Base-by-base conservation (phyloP, 2,113 vertebrate species). In the Neopipo cinnamomea region DNA sequence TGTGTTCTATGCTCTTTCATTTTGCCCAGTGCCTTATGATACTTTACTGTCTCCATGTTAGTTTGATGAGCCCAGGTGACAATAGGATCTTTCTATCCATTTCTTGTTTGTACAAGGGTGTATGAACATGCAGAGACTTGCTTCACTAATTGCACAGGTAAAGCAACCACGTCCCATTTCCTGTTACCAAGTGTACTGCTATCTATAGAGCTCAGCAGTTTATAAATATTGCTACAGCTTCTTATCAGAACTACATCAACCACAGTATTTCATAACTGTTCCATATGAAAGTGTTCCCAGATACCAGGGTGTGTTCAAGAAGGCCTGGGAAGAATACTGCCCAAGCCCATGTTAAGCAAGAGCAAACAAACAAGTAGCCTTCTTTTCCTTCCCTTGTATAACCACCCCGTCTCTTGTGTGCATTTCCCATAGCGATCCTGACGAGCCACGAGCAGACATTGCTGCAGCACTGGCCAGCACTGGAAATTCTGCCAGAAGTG, bases 351-450 rank as follows among this genome's bases (percentile, higher is more conserved):
- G 35, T 91, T 61, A 91, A 79, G 71, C 56, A 79, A 88, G 4
- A 42, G 23, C 21, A 42, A 85, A 50, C 8, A 47, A 52, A 44
- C 7, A 2, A n/a, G 14, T 23, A 76, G n/a, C 24, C 47, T 53
- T 81, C 35, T 79, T 30, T 67, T 65, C 52, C 44, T 66, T 56
- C 42, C 1, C 31, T 35, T 33, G 27, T 63, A 6, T 23, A 71
- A 61, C 46, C 66, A 4, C 8, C 17, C 14, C 19, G 0, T 0
- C 42, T 49, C 24, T 30, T 0, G 1, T 37, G 30, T 52, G 44
- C 17, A 4, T 61, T 71, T 79, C 52, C 56, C 30, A 3, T 7
- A 20, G 35, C 1, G 1, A 49, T 37, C 27, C 28, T 33, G 28
- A 46, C 4, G 14, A 62, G 35, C 25, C 65, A 13, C 6, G 5